These are phyloP conservation scores for Enteromius treurensis DNA, from an alignment of 2,797 vertebrate species.

Conservation along the genomic window DNA sequence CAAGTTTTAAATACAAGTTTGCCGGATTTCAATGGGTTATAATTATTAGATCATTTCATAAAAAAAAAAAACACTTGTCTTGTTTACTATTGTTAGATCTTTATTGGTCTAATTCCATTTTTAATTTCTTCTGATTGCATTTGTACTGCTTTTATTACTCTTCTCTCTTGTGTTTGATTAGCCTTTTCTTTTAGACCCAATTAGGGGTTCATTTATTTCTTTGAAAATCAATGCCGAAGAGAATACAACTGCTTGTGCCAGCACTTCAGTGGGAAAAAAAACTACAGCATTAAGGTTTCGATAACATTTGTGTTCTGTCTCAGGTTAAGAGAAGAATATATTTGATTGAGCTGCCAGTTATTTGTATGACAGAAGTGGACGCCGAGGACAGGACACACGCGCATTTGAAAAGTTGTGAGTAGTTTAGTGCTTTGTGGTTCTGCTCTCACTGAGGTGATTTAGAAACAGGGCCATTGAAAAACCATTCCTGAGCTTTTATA, in stretches of 20 bases:
- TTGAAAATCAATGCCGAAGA: conserved; percentile 15
- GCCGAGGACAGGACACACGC: not conserved
- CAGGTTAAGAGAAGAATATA: not conserved
- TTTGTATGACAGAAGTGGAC: not conserved
- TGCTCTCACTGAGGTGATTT: conserved; percentile 18
- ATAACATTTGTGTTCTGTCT: not conserved
- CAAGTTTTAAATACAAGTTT: conserved; percentile 7
- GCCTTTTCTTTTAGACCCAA: conserved; percentile 20
- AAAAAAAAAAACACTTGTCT: not conserved
- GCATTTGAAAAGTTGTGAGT: not conserved
- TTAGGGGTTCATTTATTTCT: conserved; percentile 16
- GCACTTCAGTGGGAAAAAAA: conserved; percentile 23
- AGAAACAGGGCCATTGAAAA: conserved; percentile 4
- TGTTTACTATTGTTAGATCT: not conserved
- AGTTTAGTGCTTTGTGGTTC: conserved; percentile 6
- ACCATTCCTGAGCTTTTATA: conserved; percentile 15
- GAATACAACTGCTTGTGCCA: not conserved
- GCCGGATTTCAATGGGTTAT: not conserved
- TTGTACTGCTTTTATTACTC: not conserved
- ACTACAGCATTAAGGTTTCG: not conserved
- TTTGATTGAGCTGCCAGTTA: conserved; percentile 18
- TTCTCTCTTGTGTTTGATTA: not conserved
- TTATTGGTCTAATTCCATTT: not conserved
- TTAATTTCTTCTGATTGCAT: not conserved
- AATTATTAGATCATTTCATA: not conserved